A percentile compares a stretch with the other conserved stretches of the same genome.
phyloP scores from a whole-genome alignment of 1,140 invertebrate species.

The Calycopis cecrops region DNA sequence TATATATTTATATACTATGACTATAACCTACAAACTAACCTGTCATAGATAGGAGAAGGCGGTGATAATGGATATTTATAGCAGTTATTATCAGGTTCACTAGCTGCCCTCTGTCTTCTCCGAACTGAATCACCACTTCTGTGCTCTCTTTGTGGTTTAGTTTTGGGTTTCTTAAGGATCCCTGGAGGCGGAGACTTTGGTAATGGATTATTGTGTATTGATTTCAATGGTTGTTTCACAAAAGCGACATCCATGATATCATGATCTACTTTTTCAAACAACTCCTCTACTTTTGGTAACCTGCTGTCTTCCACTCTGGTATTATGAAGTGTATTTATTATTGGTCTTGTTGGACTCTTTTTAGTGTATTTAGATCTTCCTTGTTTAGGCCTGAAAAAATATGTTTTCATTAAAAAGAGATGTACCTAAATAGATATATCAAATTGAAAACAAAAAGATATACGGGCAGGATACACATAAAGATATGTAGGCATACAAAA shows the following conservation, averaged over 20 bases:
- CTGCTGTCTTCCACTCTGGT: slow-evolving; percentile 56
- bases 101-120: slow-evolving; percentile 56
- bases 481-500: too few species aligned
- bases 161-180: slow-evolving; percentile 65
- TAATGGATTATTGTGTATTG: slow-evolving; percentile 64
- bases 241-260: slow-evolving; percentile 59
- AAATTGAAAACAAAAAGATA: not conserved
- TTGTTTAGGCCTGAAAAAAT: slow-evolving; percentile 49
- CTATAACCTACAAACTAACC: slow-evolving; percentile 46
- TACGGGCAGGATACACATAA: too few species aligned
- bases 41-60: slow-evolving; percentile 52
- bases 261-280: slow-evolving; percentile 61
- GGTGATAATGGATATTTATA: slow-evolving; percentile 47
- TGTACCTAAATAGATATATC: not conserved
- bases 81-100: slow-evolving; percentile 65
- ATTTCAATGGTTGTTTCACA: slow-evolving; percentile 62
- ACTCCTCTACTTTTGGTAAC: slow-evolving; percentile 65
- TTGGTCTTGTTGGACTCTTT: slow-evolving; percentile 56
- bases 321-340: slow-evolving; percentile 55
- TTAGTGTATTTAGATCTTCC: slow-evolving; percentile 55
- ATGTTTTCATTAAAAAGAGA: slow-evolving; percentile 17
- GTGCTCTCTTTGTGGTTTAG: slow-evolving; percentile 42
- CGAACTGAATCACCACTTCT: slow-evolving; percentile 49
- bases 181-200: slow-evolving; percentile 53
- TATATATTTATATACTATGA: slow-evolving; percentile 10